phyloP scores from a whole-genome alignment of 1,140 invertebrate species.

The Sesamia nonagrioides region DNA sequence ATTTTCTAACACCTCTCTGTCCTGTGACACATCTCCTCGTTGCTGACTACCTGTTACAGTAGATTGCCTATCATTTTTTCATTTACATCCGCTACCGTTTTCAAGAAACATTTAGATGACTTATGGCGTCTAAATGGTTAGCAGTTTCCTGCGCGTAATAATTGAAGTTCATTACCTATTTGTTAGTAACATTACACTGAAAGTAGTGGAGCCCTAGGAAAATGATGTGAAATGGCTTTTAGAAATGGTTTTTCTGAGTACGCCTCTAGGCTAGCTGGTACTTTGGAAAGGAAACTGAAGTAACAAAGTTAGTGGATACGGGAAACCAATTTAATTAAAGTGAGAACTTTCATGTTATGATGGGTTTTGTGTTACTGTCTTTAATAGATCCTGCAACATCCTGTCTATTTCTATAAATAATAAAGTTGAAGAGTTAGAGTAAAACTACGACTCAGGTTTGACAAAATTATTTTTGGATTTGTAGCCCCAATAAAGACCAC shows the following conservation, averaged over 20 bases:
- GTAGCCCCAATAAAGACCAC: no score
- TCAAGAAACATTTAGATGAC: slow-evolving; percentile 58
- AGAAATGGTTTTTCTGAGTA: slow-evolving; percentile 23
- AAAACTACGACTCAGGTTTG: no score
- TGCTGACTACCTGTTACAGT: slow-evolving; percentile 56
- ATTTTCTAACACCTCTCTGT: not conserved
- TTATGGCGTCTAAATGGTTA: slow-evolving; percentile 20
- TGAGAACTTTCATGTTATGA: no score
- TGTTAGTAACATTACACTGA: slow-evolving; percentile 8
- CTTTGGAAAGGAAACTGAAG: no score
- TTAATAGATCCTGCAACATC: not conserved
- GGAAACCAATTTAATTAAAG: no score
- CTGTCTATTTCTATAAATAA: no score
- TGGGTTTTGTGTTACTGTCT: not conserved
- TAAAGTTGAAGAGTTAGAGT: no score
- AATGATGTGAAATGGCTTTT: slow-evolving; percentile 8
- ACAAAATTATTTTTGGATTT: no score
- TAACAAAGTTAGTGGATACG: no score
- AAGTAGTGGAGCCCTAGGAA: not conserved
- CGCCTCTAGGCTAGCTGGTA: not conserved
- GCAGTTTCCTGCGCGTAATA: slow-evolving; percentile 30
- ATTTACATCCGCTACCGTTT: slow-evolving; percentile 60
- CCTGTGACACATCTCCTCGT: not conserved
- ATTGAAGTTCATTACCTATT: slow-evolving; percentile 15
- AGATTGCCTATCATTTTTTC: slow-evolving; percentile 62